Evolutionary conservation across 30 jellyfish, hydroid and myxozoan genomes (phyloP), one percentile per base, ranked within the genome.

Genomic region (Nemopilema nomurai): DNA sequence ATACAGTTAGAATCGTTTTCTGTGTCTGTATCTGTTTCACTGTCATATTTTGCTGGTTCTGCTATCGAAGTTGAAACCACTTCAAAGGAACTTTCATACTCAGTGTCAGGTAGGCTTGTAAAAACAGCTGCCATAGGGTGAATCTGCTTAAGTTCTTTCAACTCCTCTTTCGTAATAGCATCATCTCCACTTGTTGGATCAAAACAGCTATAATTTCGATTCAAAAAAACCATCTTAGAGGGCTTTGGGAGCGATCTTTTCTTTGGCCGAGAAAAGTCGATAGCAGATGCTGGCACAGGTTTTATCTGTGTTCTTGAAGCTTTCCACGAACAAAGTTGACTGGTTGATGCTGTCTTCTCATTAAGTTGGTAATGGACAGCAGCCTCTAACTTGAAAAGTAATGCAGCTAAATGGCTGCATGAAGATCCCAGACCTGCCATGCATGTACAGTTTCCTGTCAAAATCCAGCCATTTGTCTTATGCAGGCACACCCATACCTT

Each of bases 351-450:
- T 24, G 75, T 28, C 28, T 62, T 64, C 53, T 79, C 79, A 79
- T 79, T 57, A 23, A 79, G 79, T 62, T 81, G 62, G 29, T 67
- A 81, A 62, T 79, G 88, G 24, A 79, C 79, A 24, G 88, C 88
- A 24, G 88, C 88, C 77, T 79, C 88, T 23, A 79, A 77, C 53
- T 57, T 79, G 49, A 53, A 62, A 30, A 62, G 77, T 4, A 79
- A 29, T 21, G 88, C 88, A 18, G 90, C 83, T 18, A 80, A 28
- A 80, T 80, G 76, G 62, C 90, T 81, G 67, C 90, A 81, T 16
- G 79, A 67, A 8, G 90, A 81, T 20, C 90, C 84, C 74, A 81
- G 62, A 25, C 90, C 90, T 57, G 90, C 83, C 82, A 66, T 67
- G 57, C 90, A 81, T 28, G 84, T 65, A 49, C 74, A 81, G 62